phyloP scores from a whole-genome alignment of 2,888 invertebrate species.

The Cartodere bifasciata region DNA sequence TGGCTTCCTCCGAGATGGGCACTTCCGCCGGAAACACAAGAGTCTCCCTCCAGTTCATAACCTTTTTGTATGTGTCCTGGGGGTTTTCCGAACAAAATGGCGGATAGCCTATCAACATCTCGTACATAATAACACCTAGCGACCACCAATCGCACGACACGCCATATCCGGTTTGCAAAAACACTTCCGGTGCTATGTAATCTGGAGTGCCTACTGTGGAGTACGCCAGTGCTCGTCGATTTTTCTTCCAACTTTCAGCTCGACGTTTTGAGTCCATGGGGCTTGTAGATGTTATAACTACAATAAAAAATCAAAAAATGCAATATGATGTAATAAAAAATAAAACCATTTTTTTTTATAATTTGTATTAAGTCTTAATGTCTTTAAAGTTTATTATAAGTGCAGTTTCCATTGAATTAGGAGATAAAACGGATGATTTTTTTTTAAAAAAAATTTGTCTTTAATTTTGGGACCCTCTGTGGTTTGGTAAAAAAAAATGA shows the following conservation, averaged over 20 bases:
- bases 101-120: constrained; percentile 99
- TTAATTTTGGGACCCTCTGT: too few species aligned
- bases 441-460: too few species aligned
- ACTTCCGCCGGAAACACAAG: constrained; percentile 98
- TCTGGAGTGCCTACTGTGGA: constrained; percentile 97
- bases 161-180: constrained; percentile 94
- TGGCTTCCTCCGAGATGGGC: constrained; percentile 96
- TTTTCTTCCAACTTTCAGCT: constrained; percentile 99
- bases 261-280: constrained; percentile 97
- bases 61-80: constrained; percentile 92
- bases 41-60: constrained; percentile 99
- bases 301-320: too few species aligned
- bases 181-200: constrained; percentile 99
- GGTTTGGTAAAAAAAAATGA: too few species aligned
- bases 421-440: too few species aligned
- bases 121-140: constrained; percentile 99
- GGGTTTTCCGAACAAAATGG: constrained; percentile 99
- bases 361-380: too few species aligned
- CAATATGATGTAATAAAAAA: too few species aligned
- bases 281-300: constrained; percentile 44
- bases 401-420: too few species aligned
- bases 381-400: too few species aligned
- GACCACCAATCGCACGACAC: constrained; percentile 99
- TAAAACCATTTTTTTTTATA: too few species aligned
- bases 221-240: constrained; percentile 87